Conservation (phyloP, 2,888 invertebrate species). For the Gymnoscelis rufifasciata region DNA sequence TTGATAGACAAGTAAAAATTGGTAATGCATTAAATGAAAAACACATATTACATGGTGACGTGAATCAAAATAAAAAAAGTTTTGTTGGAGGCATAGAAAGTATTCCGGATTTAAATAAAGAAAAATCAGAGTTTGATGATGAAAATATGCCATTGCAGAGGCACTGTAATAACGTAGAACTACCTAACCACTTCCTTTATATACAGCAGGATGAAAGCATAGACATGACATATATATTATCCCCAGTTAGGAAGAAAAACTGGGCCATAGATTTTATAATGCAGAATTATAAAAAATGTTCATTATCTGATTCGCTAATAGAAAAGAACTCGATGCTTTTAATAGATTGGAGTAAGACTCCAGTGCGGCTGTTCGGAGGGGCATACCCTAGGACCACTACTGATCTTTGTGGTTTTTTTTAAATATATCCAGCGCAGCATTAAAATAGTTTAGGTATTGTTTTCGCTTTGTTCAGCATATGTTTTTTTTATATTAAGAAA, state of each 20-base stretch:
- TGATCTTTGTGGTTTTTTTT: slow-evolving; percentile 80
- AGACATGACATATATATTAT: slow-evolving; percentile 53
- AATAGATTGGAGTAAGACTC: slow-evolving; percentile 83
- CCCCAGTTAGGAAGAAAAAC: slow-evolving; percentile 55
- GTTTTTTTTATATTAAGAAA: too few relatives aligned
- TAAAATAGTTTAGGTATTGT: too few relatives aligned
- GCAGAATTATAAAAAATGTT: slow-evolving; percentile 64
- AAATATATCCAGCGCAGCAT: too few relatives aligned
- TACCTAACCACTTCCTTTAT: slow-evolving; percentile 51
- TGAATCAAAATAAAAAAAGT: slow-evolving; percentile 51
- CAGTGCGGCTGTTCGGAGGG: slow-evolving; percentile 83
- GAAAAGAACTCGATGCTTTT: slow-evolving; percentile 52
- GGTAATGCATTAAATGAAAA: slow-evolving; percentile 66
- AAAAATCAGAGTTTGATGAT: slow-evolving; percentile 52
- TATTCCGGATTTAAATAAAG: slow-evolving; percentile 60
- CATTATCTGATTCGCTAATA: slow-evolving; percentile 48
- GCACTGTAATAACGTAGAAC: slow-evolving; percentile 59
- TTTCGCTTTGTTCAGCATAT: too few relatives aligned
- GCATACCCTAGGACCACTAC: slow-evolving; percentile 79
- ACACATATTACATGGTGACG: slow-evolving; percentile 46
- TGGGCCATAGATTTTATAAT: slow-evolving; percentile 56
- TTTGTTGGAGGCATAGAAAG: slow-evolving; percentile 58
- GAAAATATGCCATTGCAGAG: slow-evolving; percentile 43
- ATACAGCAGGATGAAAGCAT: slow-evolving; percentile 62
- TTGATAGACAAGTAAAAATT: slow-evolving; percentile 60